Evolutionary conservation across 2,113 vertebrate species (phyloP).

Genomic region (Cisticola juncidis): DNA sequence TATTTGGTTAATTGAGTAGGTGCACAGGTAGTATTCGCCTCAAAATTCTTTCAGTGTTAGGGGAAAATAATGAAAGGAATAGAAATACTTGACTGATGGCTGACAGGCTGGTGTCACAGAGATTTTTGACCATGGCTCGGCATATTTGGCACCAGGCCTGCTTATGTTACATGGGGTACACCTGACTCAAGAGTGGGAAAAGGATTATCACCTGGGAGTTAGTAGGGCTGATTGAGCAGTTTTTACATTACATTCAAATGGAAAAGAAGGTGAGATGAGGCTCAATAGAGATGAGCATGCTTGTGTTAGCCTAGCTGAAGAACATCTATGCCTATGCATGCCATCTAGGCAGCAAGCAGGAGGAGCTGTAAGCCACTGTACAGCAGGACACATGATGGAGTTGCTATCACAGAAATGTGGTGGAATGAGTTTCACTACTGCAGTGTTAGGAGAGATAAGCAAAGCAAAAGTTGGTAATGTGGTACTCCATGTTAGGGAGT

Average conservation of each 20-base stretch:
- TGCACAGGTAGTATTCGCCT: neutral
- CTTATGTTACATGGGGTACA: neutral
- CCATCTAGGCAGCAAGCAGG: neutral
- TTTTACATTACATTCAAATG: neutral
- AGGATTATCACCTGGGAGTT: neutral
- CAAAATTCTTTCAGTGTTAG: neutral
- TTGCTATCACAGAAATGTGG: accelerated
- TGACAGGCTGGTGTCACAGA: neutral
- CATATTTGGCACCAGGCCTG: no score
- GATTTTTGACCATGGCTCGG: neutral
- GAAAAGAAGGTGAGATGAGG: neutral
- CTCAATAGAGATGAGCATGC: no score
- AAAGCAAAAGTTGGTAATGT: neutral
- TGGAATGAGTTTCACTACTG: neutral
- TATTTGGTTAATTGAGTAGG: neutral
- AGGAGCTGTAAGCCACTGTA: neutral
- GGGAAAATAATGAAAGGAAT: neutral
- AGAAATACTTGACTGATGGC: neutral
- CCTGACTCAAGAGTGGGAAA: neutral
- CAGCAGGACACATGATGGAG: neutral
- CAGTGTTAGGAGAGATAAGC: neutral
- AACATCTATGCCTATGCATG: no score
- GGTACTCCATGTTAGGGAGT: neutral
- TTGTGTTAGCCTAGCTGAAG: neutral
- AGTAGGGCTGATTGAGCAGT: neutral